Evolutionary conservation across 2,888 invertebrate species (phyloP), one percentile per base, ranked within the genome.

Genomic region (Encarsia formosa): DNA sequence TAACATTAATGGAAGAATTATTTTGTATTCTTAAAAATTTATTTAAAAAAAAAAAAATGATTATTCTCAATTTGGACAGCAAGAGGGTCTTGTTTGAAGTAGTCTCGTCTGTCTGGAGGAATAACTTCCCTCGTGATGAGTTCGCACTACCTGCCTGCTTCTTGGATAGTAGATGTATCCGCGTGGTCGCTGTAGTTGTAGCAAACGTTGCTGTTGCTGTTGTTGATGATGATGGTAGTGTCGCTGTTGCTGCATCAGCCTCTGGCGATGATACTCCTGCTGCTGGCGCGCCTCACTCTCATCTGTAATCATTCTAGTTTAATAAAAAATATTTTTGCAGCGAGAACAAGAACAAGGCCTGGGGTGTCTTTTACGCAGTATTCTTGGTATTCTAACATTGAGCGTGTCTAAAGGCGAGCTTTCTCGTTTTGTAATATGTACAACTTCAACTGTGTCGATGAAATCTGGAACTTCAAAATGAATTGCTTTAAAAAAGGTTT

Each of bases 401-500:
- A n/a, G n/a, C n/a, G n/a, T n/a, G n/a, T n/a, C n/a, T n/a, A n/a
- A n/a, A n/a, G n/a, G n/a, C n/a, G n/a, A n/a, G n/a, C n/a, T n/a
- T n/a, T n/a, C n/a, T n/a, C n/a, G n/a, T 26, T 54, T 37, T 19
- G 24, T 46, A 20, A 43, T 16, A 29, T 54, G 49, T 22, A 54
- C 38, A 38, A 43, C 47, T 47, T 54, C 54, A 37, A 54, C 23
- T 6, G 49, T 50, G 1, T 54, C 54, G 8, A 13, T 37, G 23
- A 18, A 24, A 43, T 47, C 54, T 54, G 54, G 50, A 54, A 54
- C 54, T 54, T 53, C 11, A 54, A 49, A 31, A 24, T n/a, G n/a
- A n/a, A n/a, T n/a, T n/a, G n/a, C n/a, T n/a, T n/a, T n/a, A n/a
- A n/a, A n/a, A n/a, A n/a, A n/a, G n/a, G n/a, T n/a, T n/a, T n/a